Conservation (phyloP, 37 sponge, comb jelly and placozoan genomes). For the Theonella swinhoei region DNA sequence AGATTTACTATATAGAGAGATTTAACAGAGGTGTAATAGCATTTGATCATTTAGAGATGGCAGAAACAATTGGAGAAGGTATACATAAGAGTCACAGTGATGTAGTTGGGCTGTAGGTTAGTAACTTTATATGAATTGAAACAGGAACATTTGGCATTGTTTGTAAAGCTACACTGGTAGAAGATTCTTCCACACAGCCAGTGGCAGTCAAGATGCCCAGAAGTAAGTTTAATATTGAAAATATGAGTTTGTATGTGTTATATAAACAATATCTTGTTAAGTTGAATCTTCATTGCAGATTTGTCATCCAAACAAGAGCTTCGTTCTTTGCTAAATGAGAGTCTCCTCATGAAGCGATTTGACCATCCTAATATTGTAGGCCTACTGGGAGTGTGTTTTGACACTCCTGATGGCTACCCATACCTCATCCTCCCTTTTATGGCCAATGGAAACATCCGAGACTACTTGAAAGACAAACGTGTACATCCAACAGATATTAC, state of each 20-base stretch:
- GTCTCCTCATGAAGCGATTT: too few species aligned
- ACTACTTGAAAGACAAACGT: too few species aligned
- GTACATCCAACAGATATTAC: too few species aligned
- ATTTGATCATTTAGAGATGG: background rate
- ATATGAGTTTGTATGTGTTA: too few species aligned
- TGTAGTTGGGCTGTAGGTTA: too few species aligned
- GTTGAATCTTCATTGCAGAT: background rate
- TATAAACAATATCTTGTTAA: too few species aligned
- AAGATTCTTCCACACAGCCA: background rate
- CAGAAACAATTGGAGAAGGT: background rate
- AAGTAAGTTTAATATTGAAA: background rate
- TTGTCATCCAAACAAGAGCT: background rate
- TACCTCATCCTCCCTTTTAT: too few species aligned
- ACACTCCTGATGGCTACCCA: too few species aligned
- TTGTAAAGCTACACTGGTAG: background rate
- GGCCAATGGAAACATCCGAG: too few species aligned
- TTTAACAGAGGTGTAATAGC: background rate
- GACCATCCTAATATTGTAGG: too few species aligned
- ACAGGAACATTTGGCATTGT: background rate
- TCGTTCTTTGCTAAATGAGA: background rate
- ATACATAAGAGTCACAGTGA: too few species aligned
- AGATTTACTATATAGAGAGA: background rate
- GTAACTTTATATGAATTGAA: background rate
- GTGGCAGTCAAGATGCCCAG: background rate
- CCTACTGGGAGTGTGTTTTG: too few species aligned